Base-by-base conservation (phyloP, 2,888 invertebrate genomes). In the Lasius platythorax region DNA sequence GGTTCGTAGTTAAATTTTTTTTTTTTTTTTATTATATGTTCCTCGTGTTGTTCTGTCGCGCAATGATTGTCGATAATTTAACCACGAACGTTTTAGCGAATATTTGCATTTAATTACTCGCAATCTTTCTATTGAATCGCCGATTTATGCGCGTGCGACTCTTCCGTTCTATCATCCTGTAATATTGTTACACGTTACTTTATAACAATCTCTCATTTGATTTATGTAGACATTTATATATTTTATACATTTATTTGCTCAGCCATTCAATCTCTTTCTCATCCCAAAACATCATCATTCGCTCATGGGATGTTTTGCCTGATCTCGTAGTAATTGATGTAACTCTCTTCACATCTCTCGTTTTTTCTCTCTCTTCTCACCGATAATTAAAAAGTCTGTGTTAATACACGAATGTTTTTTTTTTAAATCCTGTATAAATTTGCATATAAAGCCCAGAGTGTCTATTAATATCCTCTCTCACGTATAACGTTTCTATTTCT, bases 301-400 rank as follows among this genome's bases (percentile, higher is more conserved):
- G 8, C 15, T 70, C 46, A 23, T 46, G 23, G 43, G n/a, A 68
- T 33, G 6, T 33, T n/a, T 43, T 23, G 6, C 15, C 43, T 46
- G 2, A 61, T 23, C 11, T 18, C 12, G n/a, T n/a, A 11, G 12
- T 76, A 72, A 72, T 72, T 72, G 0, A 72, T 78, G 56, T 56
- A 78, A 67, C 30, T 30, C 12, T 11, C 12, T 2, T 61, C 70
- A 15, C 37, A 43, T 68, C 6, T 9, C 15, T 18, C 68, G 30
- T 78, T 56, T n/a, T 30, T 46, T 33, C 6, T 30, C 18, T 43
- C 43, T 58, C 56, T 37, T 9, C n/a, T 50, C 18, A 8, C 18
- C 23, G 12, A 37, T 33, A 61, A 61, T 79, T 61, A 61, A 81
- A 70, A 72, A 46, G 58, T 50, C 61, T 6, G 43, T 68, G 18